Base-by-base conservation (phyloP, 2,888 invertebrate genomes). In the Pseudeuparius sepicola region DNA sequence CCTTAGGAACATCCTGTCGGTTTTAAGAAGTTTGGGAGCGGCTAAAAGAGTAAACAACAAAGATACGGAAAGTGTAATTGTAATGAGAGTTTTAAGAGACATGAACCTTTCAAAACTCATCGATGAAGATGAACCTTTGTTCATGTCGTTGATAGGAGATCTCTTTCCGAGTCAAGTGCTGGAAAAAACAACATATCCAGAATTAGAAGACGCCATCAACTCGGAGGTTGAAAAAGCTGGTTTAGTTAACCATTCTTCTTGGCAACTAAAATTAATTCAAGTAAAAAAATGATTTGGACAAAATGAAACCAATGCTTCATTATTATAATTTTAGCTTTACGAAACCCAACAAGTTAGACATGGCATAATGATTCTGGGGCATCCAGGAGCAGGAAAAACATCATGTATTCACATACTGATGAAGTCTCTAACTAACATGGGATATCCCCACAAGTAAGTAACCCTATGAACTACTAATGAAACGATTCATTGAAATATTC, bases 21-120 rank as follows among this genome's bases (percentile, higher is more conserved):
- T 94, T 3, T 65, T 94, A 31, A 70, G 94, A 48, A 90, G 89
- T 3, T 67, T 94, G 12, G 94, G 94, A 6, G 87, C 92, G 0
- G 77, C 88, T 1, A 94, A 94, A 60, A 70, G 93, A 41, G 76
- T 80, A 5, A 92, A 92, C 63, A 80, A 77, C 3, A 85, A 87
- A 63, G 93, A 94, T 61, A 79, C 82, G 26, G 94, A 94, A 64
- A 84, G 87, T 53, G 90, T 89, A 10, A 93, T 90, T 46, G 93
- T 94, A 11, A 94, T 94, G 93, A 68, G 92, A 52, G 92, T 93
- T 5, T 66, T 94, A 9, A 69, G 93, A 45, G 93, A 94, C 58
- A 94, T 94, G 94, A 94, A 94, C 68, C 68, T 94, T 14, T 93
- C 93, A 3, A 94, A 94, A 63, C 66, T 94, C 32, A 93, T 92